phyloP scores from a whole-genome alignment of 2,888 invertebrate species.

The Sarcophaga subvicina region DNA sequence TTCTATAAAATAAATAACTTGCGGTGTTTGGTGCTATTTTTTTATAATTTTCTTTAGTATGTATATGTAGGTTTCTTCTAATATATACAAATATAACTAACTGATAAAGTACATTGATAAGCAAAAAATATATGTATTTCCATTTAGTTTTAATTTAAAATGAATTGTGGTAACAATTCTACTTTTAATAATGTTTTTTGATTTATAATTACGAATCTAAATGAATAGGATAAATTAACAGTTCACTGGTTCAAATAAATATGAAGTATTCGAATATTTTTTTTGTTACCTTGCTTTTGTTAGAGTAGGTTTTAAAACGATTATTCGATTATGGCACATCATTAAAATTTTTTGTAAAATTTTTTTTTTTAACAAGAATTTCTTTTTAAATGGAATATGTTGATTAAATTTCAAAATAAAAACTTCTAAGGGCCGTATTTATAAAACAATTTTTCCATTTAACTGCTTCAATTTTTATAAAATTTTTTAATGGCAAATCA shows the following conservation, averaged over 20 bases:
- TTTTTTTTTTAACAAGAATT: not conserved
- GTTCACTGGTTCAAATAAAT: constrained; percentile 1
- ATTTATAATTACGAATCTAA: constrained; percentile 6
- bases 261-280: not conserved
- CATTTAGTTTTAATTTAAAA: constrained; percentile 2
- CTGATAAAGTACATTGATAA: constrained; percentile 53
- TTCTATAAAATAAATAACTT: not conserved
- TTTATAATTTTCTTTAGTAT: constrained; percentile 4
- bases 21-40: not conserved
- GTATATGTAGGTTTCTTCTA: constrained; percentile 1
- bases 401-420: not conserved
- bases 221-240: not conserved
- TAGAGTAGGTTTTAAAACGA: too few species aligned
- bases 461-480: constrained; percentile 26
- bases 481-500: constrained; percentile 36
- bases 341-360: too few species aligned
- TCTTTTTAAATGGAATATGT: not conserved
- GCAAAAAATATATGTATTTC: not conserved
- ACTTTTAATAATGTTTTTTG: constrained; percentile 6
- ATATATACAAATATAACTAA: constrained; percentile 11
- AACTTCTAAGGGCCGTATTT: not conserved
- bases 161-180: constrained; percentile 11
- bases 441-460: constrained; percentile 15
- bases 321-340: too few species aligned
- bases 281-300: too few species aligned